These are phyloP conservation scores for Elgonia sp. DNA, from an alignment of 2,888 invertebrate species.

Conservation along the genomic window DNA sequence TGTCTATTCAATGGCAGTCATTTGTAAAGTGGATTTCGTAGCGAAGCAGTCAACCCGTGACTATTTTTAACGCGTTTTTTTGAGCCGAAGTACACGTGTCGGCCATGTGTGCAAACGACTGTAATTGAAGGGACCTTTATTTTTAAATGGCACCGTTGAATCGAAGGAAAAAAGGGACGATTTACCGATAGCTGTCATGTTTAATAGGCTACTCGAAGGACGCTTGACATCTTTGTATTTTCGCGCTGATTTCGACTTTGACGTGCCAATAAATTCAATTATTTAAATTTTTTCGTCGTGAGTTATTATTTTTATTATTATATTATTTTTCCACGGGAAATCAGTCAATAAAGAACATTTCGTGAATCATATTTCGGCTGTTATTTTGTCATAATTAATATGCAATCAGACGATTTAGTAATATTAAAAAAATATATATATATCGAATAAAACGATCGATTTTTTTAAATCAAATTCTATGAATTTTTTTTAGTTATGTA, in stretches of 20 bases:
- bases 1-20: conserved; percentile 54
- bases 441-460: background rate
- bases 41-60: conserved; percentile 10
- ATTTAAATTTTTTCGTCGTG: background rate
- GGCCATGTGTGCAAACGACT: conserved; percentile 57
- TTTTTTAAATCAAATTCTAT: background rate
- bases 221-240: conserved; percentile 39
- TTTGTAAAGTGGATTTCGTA: conserved; percentile 60
- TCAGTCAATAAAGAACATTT: background rate
- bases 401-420: background rate
- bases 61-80: conserved; percentile 64
- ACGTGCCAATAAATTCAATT: background rate
- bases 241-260: background rate
- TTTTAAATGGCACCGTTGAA: conserved; percentile 45
- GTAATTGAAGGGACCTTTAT: conserved; percentile 64
- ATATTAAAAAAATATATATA: no score
- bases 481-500: no score
- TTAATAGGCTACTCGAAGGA: conserved; percentile 38
- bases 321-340: no score
- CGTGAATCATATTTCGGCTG: background rate
- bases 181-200: conserved; percentile 55
- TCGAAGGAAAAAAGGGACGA: conserved; percentile 25
- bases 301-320: no score
- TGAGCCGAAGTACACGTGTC: conserved; percentile 56
- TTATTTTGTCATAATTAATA: background rate